These are phyloP conservation scores for Aselliscus stoliczkanus DNA, from an alignment of 2,797 vertebrate genomes.

Conservation along the genomic window DNA sequence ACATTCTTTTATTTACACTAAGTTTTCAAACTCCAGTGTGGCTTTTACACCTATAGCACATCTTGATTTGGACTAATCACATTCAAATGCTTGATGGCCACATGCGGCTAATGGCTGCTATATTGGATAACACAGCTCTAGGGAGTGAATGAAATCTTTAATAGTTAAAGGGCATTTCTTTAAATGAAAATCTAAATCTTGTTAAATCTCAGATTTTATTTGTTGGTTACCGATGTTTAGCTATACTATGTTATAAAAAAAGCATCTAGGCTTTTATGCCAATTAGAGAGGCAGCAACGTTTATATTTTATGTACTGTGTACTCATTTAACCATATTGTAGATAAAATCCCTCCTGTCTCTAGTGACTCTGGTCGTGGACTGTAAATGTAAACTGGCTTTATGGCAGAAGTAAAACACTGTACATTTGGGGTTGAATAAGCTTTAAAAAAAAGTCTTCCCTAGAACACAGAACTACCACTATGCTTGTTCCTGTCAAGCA, in stretches of 20 bases:
- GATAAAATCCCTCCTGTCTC: slow-evolving; percentile 4
- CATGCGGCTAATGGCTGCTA: not conserved
- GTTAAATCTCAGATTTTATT: not conserved
- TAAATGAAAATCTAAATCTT: not conserved
- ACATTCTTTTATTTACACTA: not conserved
- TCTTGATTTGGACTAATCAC: not conserved
- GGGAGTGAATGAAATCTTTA: not conserved
- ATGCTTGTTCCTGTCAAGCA: not conserved
- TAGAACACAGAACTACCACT: not conserved
- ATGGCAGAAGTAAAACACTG: slow-evolving; percentile 39
- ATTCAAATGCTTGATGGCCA: not conserved
- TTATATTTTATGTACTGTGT: slow-evolving; percentile 40
- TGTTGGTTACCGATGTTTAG: not conserved
- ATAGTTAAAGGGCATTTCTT: not conserved
- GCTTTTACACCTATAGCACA: not conserved
- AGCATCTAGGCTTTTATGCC: not conserved
- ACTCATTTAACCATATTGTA: slow-evolving; percentile 42
- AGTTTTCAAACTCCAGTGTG: not conserved
- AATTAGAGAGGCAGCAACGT: slow-evolving; percentile 23
- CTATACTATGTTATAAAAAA: not conserved
- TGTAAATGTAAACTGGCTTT: slow-evolving; percentile 42
- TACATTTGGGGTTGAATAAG: slow-evolving; percentile 15
- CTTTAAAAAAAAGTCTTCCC: not conserved
- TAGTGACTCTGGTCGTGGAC: slow-evolving; percentile 28
- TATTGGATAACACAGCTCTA: not conserved